Percentiles rank a stretch among this genome's conserved stretches.
Conservation (phyloP, 2,888 invertebrate species). For the Drosophila pseudotalamancana region DNA sequence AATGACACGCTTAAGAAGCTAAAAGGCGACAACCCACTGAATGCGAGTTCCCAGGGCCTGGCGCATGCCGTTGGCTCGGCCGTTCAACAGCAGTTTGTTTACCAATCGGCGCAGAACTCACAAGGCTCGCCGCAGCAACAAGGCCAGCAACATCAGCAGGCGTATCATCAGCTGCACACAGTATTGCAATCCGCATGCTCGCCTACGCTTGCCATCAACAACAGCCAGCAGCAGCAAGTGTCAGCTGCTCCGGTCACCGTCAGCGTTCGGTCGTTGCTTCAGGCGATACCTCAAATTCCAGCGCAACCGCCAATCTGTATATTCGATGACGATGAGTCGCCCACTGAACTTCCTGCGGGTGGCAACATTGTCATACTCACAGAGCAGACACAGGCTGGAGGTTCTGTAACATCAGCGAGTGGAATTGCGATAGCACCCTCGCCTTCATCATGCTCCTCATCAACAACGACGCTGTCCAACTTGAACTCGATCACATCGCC, state of each 20-base stretch:
- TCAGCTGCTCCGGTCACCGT: constrained; percentile 53
- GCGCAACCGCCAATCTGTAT: constrained; percentile 83
- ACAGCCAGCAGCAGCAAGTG: constrained; percentile 28
- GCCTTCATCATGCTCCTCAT: constrained; percentile 73
- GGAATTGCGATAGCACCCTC: constrained; percentile 66
- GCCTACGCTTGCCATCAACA: constrained; percentile 48
- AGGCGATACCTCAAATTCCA: constrained; percentile 83
- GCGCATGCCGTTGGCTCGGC: constrained; percentile 61
- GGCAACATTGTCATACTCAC: constrained; percentile 73
- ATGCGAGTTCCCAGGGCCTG: constrained; percentile 60
- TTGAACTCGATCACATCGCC: constrained; percentile 84
- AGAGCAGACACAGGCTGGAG: constrained; percentile 52
- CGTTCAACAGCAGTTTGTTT: constrained; percentile 58
- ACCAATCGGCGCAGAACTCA: constrained; percentile 48
- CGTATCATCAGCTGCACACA: constrained; percentile 72
- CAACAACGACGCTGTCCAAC: constrained; percentile 81
- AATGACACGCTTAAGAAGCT: constrained; percentile 84
- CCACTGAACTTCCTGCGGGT: constrained; percentile 73
- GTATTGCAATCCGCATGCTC: constrained; percentile 62
- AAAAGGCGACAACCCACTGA: constrained; percentile 80
- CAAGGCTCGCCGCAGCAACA: constrained; percentile 55
- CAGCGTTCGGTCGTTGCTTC: constrained; percentile 79
- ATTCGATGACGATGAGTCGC: constrained; percentile 84
- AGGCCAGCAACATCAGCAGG: constrained; percentile 48
- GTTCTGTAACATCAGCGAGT: constrained; percentile 35